Percentiles rank a stretch among this genome's conserved stretches.
Evolutionary conservation across 2,888 invertebrate species (phyloP).

Genomic region (Eurytoma californica): DNA sequence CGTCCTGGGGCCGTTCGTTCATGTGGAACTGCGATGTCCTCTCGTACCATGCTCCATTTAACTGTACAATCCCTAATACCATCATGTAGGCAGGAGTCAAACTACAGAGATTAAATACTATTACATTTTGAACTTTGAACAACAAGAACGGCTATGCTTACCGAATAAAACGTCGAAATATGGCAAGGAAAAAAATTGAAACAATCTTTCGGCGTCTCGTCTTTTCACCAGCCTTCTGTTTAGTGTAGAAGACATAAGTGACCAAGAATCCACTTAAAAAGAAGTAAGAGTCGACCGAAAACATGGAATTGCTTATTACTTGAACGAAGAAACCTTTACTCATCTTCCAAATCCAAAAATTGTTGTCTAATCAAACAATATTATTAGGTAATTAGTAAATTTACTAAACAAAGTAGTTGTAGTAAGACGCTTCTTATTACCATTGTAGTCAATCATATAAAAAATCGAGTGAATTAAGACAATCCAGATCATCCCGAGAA

Average conservation of each 20-base stretch:
- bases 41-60: slow-evolving; percentile 72
- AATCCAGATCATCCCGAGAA: slow-evolving; percentile 79
- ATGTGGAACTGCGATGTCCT: slow-evolving; percentile 72
- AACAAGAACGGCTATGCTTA: slow-evolving; percentile 56
- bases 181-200: slow-evolving; percentile 60
- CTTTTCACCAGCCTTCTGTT: slow-evolving; percentile 46
- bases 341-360: slow-evolving; percentile 68
- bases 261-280: slow-evolving; percentile 73
- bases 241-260: slow-evolving; percentile 63
- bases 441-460: slow-evolving; percentile 72
- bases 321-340: slow-evolving; percentile 71
- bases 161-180: slow-evolving; percentile 74
- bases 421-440: slow-evolving; percentile 60
- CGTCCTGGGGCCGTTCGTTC: slow-evolving; percentile 71
- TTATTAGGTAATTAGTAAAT: too few relatives aligned
- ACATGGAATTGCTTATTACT: slow-evolving; percentile 74
- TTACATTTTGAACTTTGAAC: neutral
- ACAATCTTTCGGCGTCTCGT: slow-evolving; percentile 27
- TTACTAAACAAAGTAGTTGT: too few relatives aligned
- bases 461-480: slow-evolving; percentile 76
- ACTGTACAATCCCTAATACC: slow-evolving; percentile 72
- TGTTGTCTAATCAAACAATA: slow-evolving; percentile 67
- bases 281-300: slow-evolving; percentile 76
- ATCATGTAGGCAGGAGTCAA: slow-evolving; percentile 76
- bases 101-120: slow-evolving; percentile 62